These are phyloP conservation scores for Arizona elegans DNA, from an alignment of 2,113 vertebrate genomes.

Conservation along the genomic window DNA sequence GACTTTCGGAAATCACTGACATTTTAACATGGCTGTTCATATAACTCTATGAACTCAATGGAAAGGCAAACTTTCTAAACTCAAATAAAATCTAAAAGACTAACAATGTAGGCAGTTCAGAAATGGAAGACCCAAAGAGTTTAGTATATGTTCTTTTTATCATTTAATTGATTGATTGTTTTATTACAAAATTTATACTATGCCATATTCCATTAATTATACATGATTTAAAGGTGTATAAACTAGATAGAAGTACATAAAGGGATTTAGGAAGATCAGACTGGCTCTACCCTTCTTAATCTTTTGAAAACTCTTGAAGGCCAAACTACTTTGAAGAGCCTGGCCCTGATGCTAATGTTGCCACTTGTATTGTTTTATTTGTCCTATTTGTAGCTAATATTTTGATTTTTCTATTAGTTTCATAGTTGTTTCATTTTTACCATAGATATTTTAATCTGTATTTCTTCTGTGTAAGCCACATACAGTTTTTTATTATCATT, in stretches of 20 bases:
- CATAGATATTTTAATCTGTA: not conserved
- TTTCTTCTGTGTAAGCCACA: not conserved
- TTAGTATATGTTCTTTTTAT: not conserved
- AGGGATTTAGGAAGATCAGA: not conserved
- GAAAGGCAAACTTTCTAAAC: not conserved
- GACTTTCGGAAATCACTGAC: not conserved
- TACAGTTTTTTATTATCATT: not conserved
- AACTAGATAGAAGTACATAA: not conserved
- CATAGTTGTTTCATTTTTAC: not conserved
- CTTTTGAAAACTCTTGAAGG: not conserved
- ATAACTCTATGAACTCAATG: not conserved
- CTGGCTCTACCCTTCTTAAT: not conserved
- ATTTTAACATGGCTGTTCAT: not conserved
- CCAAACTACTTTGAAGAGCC: not conserved
- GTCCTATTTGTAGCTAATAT: not conserved
- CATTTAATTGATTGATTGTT: not conserved
- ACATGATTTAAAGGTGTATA: not conserved
- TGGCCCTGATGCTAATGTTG: not conserved
- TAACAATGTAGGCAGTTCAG: not conserved
- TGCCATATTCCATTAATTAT: not conserved
- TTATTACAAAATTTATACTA: not conserved
- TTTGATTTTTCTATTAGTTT: not conserved
- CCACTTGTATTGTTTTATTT: not conserved
- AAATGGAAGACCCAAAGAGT: not conserved
- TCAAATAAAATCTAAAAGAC: not conserved